Evolutionary conservation across 2,888 invertebrate genomes (phyloP).

Genomic region (Spialia ferax): DNA sequence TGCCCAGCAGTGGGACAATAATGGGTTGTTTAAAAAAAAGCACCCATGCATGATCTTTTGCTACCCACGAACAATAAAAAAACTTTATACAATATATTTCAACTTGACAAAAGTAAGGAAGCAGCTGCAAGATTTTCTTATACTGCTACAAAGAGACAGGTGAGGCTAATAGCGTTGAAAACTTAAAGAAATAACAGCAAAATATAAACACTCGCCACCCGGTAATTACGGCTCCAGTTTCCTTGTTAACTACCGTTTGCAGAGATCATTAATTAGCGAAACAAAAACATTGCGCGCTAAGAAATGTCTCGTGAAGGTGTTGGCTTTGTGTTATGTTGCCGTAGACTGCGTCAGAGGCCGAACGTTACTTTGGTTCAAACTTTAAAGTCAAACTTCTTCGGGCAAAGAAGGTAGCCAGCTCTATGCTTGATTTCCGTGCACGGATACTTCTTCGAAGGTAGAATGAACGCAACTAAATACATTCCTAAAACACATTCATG

Average conservation of each 20-base stretch:
- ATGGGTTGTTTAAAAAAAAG: too few relatives aligned
- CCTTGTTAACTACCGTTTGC: conserved; percentile 23
- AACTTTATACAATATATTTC: too few relatives aligned
- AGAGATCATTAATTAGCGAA: conserved; percentile 28
- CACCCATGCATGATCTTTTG: too few relatives aligned
- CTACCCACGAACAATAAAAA: too few relatives aligned
- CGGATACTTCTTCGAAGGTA: too few relatives aligned
- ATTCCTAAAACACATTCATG: too few relatives aligned
- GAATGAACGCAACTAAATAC: too few relatives aligned
- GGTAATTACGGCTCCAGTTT: conserved; percentile 22
- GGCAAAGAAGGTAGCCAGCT: too few relatives aligned
- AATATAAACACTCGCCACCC: neutral
- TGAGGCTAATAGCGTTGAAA: neutral
- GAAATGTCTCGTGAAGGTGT: conserved; percentile 13
- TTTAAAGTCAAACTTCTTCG: neutral
- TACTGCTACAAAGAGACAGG: neutral
- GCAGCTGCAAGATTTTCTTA: neutral
- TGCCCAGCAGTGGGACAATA: too few relatives aligned
- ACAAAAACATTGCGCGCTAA: conserved; percentile 8
- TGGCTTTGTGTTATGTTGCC: conserved; percentile 1
- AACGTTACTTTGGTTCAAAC: neutral
- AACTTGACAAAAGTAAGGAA: neutral
- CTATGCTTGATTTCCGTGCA: too few relatives aligned
- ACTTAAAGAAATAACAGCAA: conserved; percentile 1
- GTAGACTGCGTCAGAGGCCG: neutral